These are phyloP conservation scores for Rhodeus uyekii DNA, from an alignment of 2,797 vertebrate species.

Conservation along the genomic window DNA sequence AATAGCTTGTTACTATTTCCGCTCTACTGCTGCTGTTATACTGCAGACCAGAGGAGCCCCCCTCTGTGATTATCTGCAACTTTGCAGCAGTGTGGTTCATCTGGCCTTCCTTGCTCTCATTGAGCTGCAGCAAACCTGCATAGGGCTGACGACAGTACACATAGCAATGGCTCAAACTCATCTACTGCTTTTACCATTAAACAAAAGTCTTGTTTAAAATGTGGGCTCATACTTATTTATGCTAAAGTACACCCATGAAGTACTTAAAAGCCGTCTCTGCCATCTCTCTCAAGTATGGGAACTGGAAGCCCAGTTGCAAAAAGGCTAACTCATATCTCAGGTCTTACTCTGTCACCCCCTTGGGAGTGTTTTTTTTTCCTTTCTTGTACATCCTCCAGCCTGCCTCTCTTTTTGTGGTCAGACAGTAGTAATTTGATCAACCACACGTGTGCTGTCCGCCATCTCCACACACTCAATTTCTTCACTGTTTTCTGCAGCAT, in stretches of 20 bases:
- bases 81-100: constrained; percentile 38
- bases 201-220: constrained; percentile 41
- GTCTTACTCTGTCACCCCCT: not conserved
- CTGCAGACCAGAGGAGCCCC: constrained; percentile 36
- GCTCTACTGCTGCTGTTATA: constrained; percentile 26
- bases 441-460: constrained; percentile 95
- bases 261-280: constrained; percentile 7
- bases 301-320: constrained; percentile 18
- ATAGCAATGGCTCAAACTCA: constrained; percentile 12
- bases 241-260: constrained; percentile 8
- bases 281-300: not conserved
- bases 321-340: constrained; percentile 16
- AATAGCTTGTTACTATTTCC: constrained; percentile 33
- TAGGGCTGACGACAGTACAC: constrained; percentile 33
- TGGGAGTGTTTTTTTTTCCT: constrained; percentile 25
- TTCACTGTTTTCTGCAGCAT: constrained; percentile 84
- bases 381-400: constrained; percentile 61
- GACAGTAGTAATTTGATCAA: constrained; percentile 98
- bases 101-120: constrained; percentile 20
- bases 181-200: constrained; percentile 42
- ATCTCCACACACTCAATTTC: constrained; percentile 98
- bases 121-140: constrained; percentile 40
- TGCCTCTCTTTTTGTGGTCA: constrained; percentile 70
- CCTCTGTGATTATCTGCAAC: constrained; percentile 50
- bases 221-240: constrained; percentile 25